phyloP scores from a whole-genome alignment of 2,113 vertebrate genomes.

The Cromileptes altivelis region DNA sequence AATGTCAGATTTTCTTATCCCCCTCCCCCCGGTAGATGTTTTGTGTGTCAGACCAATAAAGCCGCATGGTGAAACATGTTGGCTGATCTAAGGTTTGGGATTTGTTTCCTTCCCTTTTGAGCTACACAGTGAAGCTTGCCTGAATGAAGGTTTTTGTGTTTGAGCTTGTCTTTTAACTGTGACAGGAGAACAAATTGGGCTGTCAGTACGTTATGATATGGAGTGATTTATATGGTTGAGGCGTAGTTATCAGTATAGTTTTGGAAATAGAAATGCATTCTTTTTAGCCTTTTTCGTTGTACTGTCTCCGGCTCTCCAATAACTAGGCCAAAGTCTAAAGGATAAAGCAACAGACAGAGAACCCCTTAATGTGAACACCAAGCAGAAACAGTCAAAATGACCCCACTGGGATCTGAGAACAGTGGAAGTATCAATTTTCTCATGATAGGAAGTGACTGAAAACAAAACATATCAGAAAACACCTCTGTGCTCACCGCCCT shows the following conservation, averaged over 20 bases:
- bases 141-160: conserved; percentile 35
- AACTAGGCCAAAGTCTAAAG: neutral
- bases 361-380: neutral
- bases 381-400: neutral
- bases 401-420: neutral
- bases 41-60: conserved; percentile 40
- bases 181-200: conserved; percentile 33
- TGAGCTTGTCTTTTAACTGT: conserved; percentile 33
- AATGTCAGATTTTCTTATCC: conserved; percentile 1
- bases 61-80: conserved; percentile 26
- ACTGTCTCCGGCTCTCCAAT: neutral
- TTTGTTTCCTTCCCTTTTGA: conserved; percentile 10
- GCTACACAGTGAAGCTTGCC: neutral
- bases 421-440: conserved; percentile 8
- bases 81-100: conserved; percentile 17
- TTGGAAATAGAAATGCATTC: neutral
- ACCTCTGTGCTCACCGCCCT: conserved; percentile 4
- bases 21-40: conserved; percentile 16
- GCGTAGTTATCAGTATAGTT: conserved; percentile 15
- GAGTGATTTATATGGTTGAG: conserved; percentile 37
- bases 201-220: conserved; percentile 25
- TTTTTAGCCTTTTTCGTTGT: neutral
- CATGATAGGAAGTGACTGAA: conserved; percentile 21
- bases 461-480: conserved; percentile 30
- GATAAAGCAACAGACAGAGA: neutral